These are phyloP conservation scores for Blennius ocellaris DNA, from an alignment of 2,113 vertebrate species.

Conservation along the genomic window DNA sequence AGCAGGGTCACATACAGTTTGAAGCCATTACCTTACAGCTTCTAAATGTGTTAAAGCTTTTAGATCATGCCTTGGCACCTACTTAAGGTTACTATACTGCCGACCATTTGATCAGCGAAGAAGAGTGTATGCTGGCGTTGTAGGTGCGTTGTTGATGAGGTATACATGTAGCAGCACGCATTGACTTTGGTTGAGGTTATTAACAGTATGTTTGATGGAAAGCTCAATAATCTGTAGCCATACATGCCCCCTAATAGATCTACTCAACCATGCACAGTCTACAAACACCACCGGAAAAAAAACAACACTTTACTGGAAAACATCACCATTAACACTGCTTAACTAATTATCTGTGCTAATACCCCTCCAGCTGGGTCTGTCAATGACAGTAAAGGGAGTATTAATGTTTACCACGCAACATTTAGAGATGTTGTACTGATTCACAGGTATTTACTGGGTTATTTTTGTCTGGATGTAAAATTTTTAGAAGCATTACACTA, in stretches of 20 bases:
- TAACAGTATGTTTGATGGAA: conserved; percentile 33
- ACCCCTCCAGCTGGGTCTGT: conserved; percentile 40
- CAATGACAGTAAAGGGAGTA: conserved; percentile 44
- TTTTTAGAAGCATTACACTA: conserved; percentile 2
- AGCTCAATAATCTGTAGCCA: conserved; percentile 22
- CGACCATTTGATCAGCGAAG: conserved; percentile 28
- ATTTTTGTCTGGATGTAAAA: conserved; percentile 1
- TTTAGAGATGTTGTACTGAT: conserved; percentile 22
- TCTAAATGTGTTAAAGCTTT: conserved; percentile 21
- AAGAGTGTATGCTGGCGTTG: not conserved
- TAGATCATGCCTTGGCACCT: not conserved
- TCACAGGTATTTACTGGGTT: conserved; percentile 7
- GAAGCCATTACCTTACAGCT: conserved; percentile 17
- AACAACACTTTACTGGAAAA: conserved; percentile 27
- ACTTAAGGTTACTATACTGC: conserved; percentile 36
- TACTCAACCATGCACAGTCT: conserved; percentile 19
- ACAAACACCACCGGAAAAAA: conserved; percentile 19
- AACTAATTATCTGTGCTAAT: conserved; percentile 58
- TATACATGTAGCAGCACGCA: conserved; percentile 2
- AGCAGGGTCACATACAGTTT: conserved; percentile 25
- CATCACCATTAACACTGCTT: conserved; percentile 46
- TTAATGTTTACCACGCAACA: conserved; percentile 39
- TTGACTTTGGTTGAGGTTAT: conserved; percentile 48
- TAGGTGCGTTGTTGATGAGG: not conserved
- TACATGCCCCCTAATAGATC: conserved; percentile 26